Evolutionary conservation across 2,888 invertebrate genomes (phyloP).

Genomic region (Limnephilus lunatus): DNA sequence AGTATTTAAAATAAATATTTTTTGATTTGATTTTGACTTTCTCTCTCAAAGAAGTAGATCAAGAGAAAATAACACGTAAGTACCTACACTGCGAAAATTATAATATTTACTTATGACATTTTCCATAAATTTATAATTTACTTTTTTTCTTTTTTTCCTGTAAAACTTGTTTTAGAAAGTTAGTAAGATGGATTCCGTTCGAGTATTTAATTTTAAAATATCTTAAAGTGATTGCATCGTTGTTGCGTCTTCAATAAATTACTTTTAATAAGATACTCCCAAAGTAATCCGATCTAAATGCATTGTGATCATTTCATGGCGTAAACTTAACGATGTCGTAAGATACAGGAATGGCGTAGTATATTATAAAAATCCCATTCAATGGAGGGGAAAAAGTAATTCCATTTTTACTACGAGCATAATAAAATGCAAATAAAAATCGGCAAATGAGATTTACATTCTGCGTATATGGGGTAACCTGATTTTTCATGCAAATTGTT

Average conservation of each 20-base stretch:
- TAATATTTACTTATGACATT: no score
- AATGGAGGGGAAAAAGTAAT: slow-evolving; percentile 51
- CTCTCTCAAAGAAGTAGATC: no score
- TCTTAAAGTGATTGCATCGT: not conserved
- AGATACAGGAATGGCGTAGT: slow-evolving; percentile 52
- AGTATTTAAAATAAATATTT: no score
- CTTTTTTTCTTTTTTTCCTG: no score
- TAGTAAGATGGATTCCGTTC: not conserved
- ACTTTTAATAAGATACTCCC: not conserved
- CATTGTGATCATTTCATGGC: slow-evolving; percentile 52
- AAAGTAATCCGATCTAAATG: slow-evolving; percentile 31
- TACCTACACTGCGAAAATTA: no score
- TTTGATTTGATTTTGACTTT: no score
- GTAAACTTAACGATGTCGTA: slow-evolving; percentile 56
- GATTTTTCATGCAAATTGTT: slow-evolving; percentile 8
- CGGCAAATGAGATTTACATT: slow-evolving; percentile 38
- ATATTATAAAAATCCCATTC: slow-evolving; percentile 49
- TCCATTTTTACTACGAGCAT: slow-evolving; percentile 46
- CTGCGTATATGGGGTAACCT: not conserved
- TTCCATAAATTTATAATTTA: no score
- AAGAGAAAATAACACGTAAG: no score
- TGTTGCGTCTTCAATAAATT: not conserved
- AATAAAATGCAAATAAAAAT: slow-evolving; percentile 49
- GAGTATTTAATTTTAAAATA: not conserved
- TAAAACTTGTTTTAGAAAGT: not conserved